Evolutionary conservation across 2,888 invertebrate species (phyloP).

Genomic region (Chromoteleia sp.): DNA sequence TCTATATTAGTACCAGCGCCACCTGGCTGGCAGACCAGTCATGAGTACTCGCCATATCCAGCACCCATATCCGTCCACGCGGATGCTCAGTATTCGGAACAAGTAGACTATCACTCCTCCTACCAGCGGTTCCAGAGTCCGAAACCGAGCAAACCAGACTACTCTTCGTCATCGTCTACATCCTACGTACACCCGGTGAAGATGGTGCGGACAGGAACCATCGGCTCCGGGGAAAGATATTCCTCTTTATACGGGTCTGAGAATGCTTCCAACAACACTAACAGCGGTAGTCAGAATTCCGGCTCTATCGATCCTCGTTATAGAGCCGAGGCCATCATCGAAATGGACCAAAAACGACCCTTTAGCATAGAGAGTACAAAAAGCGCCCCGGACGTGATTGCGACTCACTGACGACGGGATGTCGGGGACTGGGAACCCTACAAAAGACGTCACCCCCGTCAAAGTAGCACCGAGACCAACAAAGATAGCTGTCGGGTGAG

Average conservation of each 20-base stretch:
- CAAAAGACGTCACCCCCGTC: constrained; percentile 86
- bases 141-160: constrained; percentile 63
- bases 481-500: constrained; percentile 70
- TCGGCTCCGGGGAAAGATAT: constrained; percentile 80
- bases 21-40: constrained; percentile 80
- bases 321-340: constrained; percentile 88
- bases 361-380: constrained; percentile 94
- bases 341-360: constrained; percentile 87
- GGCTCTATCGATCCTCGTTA: constrained; percentile 80
- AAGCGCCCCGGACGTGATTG: constrained; percentile 96
- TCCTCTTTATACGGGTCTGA: constrained; percentile 79
- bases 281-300: constrained; percentile 75
- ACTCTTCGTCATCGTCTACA: constrained; percentile 34
- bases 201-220: constrained; percentile 66
- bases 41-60: constrained; percentile 73
- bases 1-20: constrained; percentile 80
- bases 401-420: constrained; percentile 90
- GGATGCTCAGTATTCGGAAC: constrained; percentile 73
- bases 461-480: constrained; percentile 61
- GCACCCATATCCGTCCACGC: constrained; percentile 63
- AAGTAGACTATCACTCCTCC: constrained; percentile 72
- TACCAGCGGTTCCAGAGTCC: constrained; percentile 80
- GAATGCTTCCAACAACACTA: constrained; percentile 66
- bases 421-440: constrained; percentile 87
- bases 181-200: constrained; percentile 48